Conservation (phyloP, 2,113 vertebrate genomes). For the Orientallactaga bullata region DNA sequence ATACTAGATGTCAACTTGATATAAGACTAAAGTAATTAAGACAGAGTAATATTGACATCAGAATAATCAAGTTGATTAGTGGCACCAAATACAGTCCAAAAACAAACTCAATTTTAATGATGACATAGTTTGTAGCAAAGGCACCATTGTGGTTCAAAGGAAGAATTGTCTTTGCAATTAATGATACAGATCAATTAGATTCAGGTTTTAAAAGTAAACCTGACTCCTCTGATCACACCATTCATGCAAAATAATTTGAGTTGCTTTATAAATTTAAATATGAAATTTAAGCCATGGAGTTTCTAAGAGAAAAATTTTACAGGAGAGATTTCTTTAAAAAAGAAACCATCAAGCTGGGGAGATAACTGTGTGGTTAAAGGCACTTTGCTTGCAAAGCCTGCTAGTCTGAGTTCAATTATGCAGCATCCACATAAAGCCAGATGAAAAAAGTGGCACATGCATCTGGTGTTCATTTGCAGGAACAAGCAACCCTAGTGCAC, state of each 20-base stretch:
- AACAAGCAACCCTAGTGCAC: no score
- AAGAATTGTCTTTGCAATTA: slow-evolving; percentile 15
- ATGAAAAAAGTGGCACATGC: no score
- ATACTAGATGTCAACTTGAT: neutral
- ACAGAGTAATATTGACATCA: neutral
- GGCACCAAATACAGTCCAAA: slow-evolving; percentile 4
- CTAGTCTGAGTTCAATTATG: no score
- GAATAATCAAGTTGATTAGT: slow-evolving; percentile 27
- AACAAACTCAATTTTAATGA: slow-evolving; percentile 36
- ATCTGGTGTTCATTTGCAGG: no score
- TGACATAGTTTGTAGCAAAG: slow-evolving; percentile 44
- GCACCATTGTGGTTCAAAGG: neutral
- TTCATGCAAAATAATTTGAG: slow-evolving; percentile 18
- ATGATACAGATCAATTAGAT: neutral
- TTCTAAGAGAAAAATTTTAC: slow-evolving; percentile 25
- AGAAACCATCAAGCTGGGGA: neutral
- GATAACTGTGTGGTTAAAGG: no score
- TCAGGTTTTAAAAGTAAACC: slow-evolving; percentile 10
- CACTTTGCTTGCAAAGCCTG: no score
- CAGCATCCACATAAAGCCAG: no score
- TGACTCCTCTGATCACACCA: neutral
- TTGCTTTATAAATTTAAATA: slow-evolving; percentile 21
- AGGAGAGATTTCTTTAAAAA: slow-evolving; percentile 44
- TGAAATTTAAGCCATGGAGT: neutral
- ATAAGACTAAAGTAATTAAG: slow-evolving; percentile 37